Base-by-base conservation (phyloP, 2,797 vertebrate genomes). In the Ataeniobius toweri region DNA sequence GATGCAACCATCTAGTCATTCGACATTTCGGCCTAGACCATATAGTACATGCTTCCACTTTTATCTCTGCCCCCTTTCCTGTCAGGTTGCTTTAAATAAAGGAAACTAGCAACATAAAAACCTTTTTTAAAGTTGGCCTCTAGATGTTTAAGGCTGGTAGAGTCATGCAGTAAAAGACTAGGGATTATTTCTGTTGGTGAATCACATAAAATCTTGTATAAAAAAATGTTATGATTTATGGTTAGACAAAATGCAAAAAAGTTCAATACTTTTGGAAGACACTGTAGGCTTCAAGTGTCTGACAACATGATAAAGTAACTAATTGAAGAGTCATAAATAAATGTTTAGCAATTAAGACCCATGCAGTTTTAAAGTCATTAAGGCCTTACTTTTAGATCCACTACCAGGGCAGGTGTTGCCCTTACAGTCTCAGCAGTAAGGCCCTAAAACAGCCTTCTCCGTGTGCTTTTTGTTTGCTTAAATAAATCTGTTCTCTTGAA, bases 401-500 rank as follows among this genome's bases (percentile, higher is more conserved):
- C 12, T 28, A 16, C 67, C 14, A 46, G 24, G n/a, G 41, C 67
- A 69, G 67, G 41, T 69, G 67, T 46, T 46, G 67, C 10, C n/a
- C 41, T 41, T 44, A 56, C 24, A 18, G 46, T 3, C 41, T 41
- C 39, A 69, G 10, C 41, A 46, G 24, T 46, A 28, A 46, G 67
- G 46, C 20, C 53, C 7, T n/a, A 44, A 7, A 6, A 36, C 41
- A 71, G 39, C 12, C 65, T 41, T 55, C 12, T 59, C 36, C 9
- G 2, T 10, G 9, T 59, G 14, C 1, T 26, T 36, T 74, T 61
- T 63, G 41, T 56, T 61, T 65, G 59, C 6, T 50, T 61, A 36
- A n/a, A 26, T 8, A 67, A 71, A 56, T 53, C 61, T 59, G 68
- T 69, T 69, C 67, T 69, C 67, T 69, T 69, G 3, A 10, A 46